Conservation (phyloP, 2,888 invertebrate genomes). For the Linyphia triangularis region DNA sequence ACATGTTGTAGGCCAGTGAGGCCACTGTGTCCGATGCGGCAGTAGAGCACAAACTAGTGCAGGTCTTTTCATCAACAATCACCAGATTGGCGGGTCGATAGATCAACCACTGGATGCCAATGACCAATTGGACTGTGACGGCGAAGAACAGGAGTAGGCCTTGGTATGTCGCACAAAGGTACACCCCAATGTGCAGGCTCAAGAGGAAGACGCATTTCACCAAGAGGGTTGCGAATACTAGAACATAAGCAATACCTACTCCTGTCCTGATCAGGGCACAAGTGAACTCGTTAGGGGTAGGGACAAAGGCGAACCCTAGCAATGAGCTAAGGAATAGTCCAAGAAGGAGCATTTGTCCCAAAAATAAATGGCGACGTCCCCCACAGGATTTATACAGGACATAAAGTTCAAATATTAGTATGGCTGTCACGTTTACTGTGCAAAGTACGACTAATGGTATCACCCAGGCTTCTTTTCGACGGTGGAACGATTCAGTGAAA, state of each 20-base stretch:
- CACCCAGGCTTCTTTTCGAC: constrained; percentile 88
- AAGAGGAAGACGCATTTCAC: constrained; percentile 96
- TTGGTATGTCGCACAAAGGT: constrained; percentile 95
- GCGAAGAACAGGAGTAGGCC: constrained; percentile 91
- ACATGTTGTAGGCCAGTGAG: constrained; percentile 90
- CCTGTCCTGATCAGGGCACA: constrained; percentile 91
- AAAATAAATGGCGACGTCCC: constrained; percentile 90
- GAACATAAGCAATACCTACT: constrained; percentile 86
- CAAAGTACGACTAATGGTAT: constrained; percentile 92
- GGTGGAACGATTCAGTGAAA: constrained; percentile 17
- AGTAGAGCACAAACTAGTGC: constrained; percentile 81
- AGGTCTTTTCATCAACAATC: constrained; percentile 82
- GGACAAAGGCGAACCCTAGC: constrained; percentile 88
- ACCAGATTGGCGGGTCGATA: constrained; percentile 79
- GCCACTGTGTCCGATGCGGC: constrained; percentile 83
- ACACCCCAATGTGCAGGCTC: constrained; percentile 93
- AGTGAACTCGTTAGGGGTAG: constrained; percentile 88
- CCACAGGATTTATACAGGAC: constrained; percentile 88
- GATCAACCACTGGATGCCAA: constrained; percentile 80
- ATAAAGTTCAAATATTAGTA: constrained; percentile 91
- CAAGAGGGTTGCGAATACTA: constrained; percentile 93
- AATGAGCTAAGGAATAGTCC: constrained; percentile 91
- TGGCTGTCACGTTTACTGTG: constrained; percentile 89
- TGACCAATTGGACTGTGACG: constrained; percentile 88
- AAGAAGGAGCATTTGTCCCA: constrained; percentile 89